Conservation (phyloP, 2,113 vertebrate species). For the Toxotes chatareus region DNA sequence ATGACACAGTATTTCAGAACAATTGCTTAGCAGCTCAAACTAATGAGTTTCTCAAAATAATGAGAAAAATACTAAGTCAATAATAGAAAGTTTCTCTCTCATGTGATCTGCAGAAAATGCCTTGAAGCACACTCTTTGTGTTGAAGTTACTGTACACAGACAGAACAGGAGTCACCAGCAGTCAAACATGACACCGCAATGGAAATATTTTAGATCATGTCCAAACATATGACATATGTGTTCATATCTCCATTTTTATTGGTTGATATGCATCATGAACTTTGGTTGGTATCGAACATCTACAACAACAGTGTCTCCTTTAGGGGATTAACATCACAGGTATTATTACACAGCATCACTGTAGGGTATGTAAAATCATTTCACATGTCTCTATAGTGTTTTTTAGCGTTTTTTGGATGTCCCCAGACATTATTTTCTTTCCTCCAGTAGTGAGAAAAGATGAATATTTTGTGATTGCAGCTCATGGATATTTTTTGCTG, state of each 20-base stretch:
- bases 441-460: not conserved
- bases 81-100: too few relatives aligned
- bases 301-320: not conserved
- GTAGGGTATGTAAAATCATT: not conserved
- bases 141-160: constrained; percentile 52
- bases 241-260: constrained; percentile 1
- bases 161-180: constrained; percentile 31
- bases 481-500: not conserved
- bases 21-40: too few relatives aligned
- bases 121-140: constrained; percentile 28
- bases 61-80: too few relatives aligned
- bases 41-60: too few relatives aligned
- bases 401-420: not conserved
- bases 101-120: constrained; percentile 35
- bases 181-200: not conserved
- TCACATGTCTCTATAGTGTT: not conserved
- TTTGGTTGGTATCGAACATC: not conserved
- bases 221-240: not conserved
- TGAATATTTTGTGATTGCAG: not conserved
- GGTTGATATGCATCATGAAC: not conserved
- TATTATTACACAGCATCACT: not conserved
- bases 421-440: not conserved
- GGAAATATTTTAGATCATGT: not conserved
- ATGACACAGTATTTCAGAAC: too few relatives aligned
- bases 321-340: not conserved